Evolutionary conservation across 2,797 vertebrate species (phyloP).

Genomic region (Miichthys miiuy): DNA sequence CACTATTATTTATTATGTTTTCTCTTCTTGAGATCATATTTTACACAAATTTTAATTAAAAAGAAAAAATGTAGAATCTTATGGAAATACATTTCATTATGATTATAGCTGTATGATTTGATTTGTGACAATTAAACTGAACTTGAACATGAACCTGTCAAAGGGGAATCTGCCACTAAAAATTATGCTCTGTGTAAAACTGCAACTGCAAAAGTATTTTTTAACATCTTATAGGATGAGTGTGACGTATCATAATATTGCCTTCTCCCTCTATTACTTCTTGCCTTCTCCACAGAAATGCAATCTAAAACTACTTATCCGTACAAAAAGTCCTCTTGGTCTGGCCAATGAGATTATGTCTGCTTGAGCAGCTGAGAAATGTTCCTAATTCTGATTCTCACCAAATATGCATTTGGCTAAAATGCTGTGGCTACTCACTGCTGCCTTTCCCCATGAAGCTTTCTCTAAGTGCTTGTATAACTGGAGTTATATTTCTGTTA

Average conservation of each 20-base stretch:
- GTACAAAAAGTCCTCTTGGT: constrained; percentile 34
- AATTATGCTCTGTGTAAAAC: constrained; percentile 6
- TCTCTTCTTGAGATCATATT: too few species aligned
- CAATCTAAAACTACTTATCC: constrained; percentile 43
- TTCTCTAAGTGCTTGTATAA: constrained; percentile 29
- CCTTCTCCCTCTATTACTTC: constrained; percentile 27
- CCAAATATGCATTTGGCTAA: constrained; percentile 54
- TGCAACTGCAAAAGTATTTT: background rate
- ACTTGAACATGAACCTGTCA: background rate
- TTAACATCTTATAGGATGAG: background rate
- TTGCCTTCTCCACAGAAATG: constrained; percentile 29
- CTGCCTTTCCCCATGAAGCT: constrained; percentile 46
- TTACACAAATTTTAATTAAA: too few species aligned
- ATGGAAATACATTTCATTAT: too few species aligned
- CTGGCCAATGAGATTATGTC: constrained; percentile 64
- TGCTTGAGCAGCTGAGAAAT: constrained; percentile 69
- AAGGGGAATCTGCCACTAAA: background rate
- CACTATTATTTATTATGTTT: too few species aligned
- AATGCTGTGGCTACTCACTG: constrained; percentile 14
- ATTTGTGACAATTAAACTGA: too few species aligned
- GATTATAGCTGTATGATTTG: too few species aligned
- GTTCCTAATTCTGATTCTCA: constrained; percentile 50
- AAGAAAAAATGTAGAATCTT: too few species aligned
- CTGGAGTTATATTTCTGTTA: constrained; percentile 42
- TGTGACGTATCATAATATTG: background rate